phyloP scores from a whole-genome alignment of 1,140 invertebrate genomes.

The Zelostemma sp. region DNA sequence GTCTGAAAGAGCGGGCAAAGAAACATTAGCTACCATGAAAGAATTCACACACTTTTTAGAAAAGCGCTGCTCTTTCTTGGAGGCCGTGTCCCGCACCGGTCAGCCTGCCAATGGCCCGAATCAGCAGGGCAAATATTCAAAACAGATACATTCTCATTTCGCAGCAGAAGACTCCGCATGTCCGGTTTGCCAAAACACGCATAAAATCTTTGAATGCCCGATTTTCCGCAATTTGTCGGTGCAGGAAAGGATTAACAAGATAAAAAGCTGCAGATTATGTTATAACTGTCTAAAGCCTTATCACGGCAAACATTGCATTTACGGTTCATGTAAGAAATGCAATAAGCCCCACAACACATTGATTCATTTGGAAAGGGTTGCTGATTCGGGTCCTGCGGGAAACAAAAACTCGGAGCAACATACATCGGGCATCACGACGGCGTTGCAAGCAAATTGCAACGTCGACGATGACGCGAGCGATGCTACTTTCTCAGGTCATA shows the following conservation, averaged over 20 bases:
- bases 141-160: neutral
- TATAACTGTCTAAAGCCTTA: constrained; percentile 7
- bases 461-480: neutral
- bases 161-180: constrained; percentile 1
- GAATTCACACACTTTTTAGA: constrained; percentile 16
- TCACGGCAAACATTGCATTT: constrained; percentile 1
- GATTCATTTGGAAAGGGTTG: neutral
- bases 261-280: neutral
- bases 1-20: constrained; percentile 8
- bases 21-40: neutral
- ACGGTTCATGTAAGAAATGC: constrained; percentile 1
- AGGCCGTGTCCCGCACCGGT: constrained; percentile 4
- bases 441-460: too few species aligned
- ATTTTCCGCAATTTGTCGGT: constrained; percentile 1
- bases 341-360: neutral
- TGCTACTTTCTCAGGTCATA: neutral
- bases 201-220: constrained; percentile 11
- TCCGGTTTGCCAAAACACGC: constrained; percentile 9
- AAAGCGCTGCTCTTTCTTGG: constrained; percentile 7
- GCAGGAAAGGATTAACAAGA: constrained; percentile 4
- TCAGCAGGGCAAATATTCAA: neutral
- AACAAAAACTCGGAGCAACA: too few species aligned
- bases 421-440: too few species aligned
- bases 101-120: neutral
- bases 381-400: neutral